phyloP scores from a whole-genome alignment of 2,797 vertebrate species.

The Sebastes itinus region DNA sequence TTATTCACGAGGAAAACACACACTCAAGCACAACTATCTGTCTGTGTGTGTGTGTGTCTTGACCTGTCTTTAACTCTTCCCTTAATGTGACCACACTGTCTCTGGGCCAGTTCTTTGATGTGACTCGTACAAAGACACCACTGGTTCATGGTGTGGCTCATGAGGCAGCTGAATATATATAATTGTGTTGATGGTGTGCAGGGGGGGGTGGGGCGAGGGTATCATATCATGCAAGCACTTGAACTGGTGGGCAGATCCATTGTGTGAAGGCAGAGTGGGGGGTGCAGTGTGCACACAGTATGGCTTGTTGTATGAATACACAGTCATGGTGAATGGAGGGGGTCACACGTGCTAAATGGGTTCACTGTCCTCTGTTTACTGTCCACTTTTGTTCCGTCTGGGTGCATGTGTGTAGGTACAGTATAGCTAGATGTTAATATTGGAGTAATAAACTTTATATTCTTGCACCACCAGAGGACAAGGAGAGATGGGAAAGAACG shows the following conservation, averaged over 20 bases:
- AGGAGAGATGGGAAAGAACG: background rate
- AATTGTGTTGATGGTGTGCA: slow-evolving; percentile 51
- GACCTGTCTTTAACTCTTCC: slow-evolving; percentile 56
- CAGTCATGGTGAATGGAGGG: slow-evolving; percentile 3
- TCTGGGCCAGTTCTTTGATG: slow-evolving; percentile 47
- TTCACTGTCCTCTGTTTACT: slow-evolving; percentile 35
- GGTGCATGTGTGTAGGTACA: background rate
- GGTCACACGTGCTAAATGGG: slow-evolving; percentile 15
- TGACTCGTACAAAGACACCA: slow-evolving; percentile 36
- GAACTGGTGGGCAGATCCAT: slow-evolving; percentile 39
- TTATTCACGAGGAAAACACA: slow-evolving; percentile 50
- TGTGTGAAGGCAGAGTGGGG: slow-evolving; percentile 22
- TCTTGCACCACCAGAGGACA: background rate
- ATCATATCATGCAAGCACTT: slow-evolving; percentile 39
- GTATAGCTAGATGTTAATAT: background rate
- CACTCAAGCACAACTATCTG: background rate
- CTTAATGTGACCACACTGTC: slow-evolving; percentile 36
- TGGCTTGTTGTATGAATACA: slow-evolving; percentile 37
- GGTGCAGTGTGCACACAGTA: slow-evolving; percentile 7
- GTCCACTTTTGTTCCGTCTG: slow-evolving; percentile 9
- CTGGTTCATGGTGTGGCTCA: slow-evolving; percentile 17
- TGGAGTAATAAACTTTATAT: background rate
- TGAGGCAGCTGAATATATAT: slow-evolving; percentile 49
- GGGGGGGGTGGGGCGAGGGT: background rate
- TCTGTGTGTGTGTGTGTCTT: slow-evolving; percentile 9